Percentiles rank a stretch among this genome's conserved stretches.
Evolutionary conservation across 2,888 invertebrate genomes (phyloP).

Genomic region (Cantharis rustica): DNA sequence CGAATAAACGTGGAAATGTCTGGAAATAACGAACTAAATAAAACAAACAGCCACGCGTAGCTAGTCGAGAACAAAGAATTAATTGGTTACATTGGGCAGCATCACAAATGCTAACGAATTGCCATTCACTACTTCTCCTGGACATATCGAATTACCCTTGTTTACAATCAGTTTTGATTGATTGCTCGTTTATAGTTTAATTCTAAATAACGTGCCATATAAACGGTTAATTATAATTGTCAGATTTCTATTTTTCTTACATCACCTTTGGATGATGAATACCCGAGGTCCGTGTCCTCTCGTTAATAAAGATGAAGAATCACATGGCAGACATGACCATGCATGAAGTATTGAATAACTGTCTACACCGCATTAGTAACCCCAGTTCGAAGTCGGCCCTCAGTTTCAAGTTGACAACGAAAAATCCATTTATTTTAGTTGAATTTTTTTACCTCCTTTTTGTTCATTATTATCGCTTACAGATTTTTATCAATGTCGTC

Average conservation of each 20-base stretch:
- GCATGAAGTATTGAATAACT: conserved; percentile 39
- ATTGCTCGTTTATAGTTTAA: conserved; percentile 23
- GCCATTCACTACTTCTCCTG: conserved; percentile 28
- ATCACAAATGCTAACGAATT: conserved; percentile 39
- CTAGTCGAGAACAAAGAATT: conserved; percentile 42
- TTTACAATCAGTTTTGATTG: conserved; percentile 33
- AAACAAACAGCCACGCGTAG: conserved; percentile 27
- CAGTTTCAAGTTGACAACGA: conserved; percentile 32
- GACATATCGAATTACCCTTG: conserved; percentile 33
- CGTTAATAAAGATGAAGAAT: conserved; percentile 41
- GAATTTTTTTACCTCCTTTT: conserved; percentile 12
- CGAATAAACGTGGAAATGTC: conserved; percentile 30
- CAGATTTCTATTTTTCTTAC: conserved; percentile 24
- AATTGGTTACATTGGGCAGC: conserved; percentile 43
- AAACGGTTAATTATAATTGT: conserved; percentile 31
- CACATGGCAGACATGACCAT: conserved; percentile 32
- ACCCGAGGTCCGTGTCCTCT: conserved; percentile 32
- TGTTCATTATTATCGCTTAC: conserved; percentile 15
- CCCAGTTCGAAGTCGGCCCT: conserved; percentile 33
- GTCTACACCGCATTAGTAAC: conserved; percentile 36
- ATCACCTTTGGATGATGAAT: conserved; percentile 30
- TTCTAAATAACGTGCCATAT: conserved; percentile 16
- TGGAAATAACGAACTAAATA: conserved; percentile 31
- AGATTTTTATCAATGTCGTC: conserved; percentile 3
- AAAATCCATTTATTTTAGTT: conserved; percentile 17